Evolutionary conservation across 2,113 vertebrate genomes (phyloP), one percentile per base, ranked within the genome.

Genomic region (Alligator sinensis): DNA sequence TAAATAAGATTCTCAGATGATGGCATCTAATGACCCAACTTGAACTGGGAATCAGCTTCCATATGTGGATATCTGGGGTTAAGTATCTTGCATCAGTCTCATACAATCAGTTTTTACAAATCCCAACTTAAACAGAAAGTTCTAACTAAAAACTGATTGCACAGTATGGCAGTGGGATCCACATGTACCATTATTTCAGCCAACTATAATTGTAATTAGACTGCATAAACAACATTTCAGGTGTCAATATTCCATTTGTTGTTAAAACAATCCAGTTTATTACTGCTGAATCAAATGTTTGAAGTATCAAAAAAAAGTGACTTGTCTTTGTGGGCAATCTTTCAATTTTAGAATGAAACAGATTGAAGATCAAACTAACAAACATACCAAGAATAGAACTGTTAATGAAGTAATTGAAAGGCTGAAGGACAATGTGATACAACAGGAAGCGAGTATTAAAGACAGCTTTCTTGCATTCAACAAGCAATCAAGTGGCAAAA

Each of bases 401-500:
- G 87, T 92, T 89, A 97, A 97, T 5, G 91, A 96, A 59, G 94
- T 96, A 84, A 91, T 97, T 16, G 96, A 86, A 82, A 97, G 91
- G 24, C 95, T 98, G 63, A 97, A 91, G 60, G 78, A 94, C 77
- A 89, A 78, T 17, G 81, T 97, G 24, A 84, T 85, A 81, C 62
- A 87, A 76, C 89, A 91, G 57, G 95, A 96, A 93, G 70, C 94
- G 1, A 58, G 87, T 9, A 83, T 97, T 93, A 92, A 94, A 63
- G 95, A 93, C n/a, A 91, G 55, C 1, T 97, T 98, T 82, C 97
- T 97, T 38, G 86, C 70, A 27, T 85, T 86, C 54, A 88, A 96
- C 34, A 95, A 93, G 83, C 88, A 94, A 10, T 90, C 86, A 5
- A 21, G 38, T 10, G 84, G 94, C 63, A 95, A 93, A 80, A 94